A percentile compares a stretch with the other conserved stretches of the same genome.
phyloP scores from a whole-genome alignment of 2,113 vertebrate species.

The Chloroceryle aenea region DNA sequence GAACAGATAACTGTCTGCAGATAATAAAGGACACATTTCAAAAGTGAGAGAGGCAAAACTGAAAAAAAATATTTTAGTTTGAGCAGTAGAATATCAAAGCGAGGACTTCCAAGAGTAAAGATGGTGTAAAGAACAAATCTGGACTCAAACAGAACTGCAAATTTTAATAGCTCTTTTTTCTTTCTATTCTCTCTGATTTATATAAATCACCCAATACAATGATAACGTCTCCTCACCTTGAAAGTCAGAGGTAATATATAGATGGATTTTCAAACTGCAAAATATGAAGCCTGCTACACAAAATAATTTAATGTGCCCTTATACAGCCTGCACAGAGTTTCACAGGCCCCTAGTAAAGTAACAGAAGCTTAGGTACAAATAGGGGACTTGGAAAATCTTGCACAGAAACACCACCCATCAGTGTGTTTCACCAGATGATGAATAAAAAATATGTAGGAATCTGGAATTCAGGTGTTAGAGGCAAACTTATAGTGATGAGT shows the following conservation, averaged over 20 bases:
- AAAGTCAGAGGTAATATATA: background rate
- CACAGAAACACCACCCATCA: background rate
- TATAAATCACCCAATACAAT: background rate
- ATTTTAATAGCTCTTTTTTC: background rate
- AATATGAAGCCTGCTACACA: background rate
- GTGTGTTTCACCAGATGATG: background rate
- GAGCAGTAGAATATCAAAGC: background rate
- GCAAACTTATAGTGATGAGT: background rate
- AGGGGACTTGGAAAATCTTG: background rate
- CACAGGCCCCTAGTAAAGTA: background rate
- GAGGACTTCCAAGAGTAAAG: background rate
- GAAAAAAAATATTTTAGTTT: background rate
- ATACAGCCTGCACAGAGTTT: background rate
- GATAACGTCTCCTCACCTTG: background rate
- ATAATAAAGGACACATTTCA: background rate
- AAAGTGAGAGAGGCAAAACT: background rate
- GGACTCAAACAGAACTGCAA: background rate
- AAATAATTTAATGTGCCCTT: background rate
- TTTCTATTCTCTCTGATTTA: background rate
- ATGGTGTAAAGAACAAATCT: background rate
- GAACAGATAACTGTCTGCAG: background rate
- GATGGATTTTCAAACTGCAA: background rate
- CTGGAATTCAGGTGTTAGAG: slow-evolving; percentile 22
- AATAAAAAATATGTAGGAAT: background rate
- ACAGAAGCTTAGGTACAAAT: background rate